Evolutionary conservation across 2,888 invertebrate genomes (phyloP).

Genomic region (Patella caerulea): DNA sequence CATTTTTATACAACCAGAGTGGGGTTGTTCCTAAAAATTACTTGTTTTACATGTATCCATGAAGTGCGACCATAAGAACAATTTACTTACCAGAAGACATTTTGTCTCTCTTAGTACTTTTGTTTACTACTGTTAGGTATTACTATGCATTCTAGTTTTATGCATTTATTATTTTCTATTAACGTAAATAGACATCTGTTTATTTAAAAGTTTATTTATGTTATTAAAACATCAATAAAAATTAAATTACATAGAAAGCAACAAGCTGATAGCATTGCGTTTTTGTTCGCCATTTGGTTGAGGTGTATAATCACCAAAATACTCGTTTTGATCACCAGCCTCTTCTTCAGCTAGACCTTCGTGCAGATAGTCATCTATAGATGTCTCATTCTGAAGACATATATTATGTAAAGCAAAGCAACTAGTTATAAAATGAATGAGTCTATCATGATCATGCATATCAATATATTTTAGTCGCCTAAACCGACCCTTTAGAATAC

Average conservation of each 20-base stretch:
- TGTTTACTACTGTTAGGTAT: no score
- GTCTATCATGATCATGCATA: not conserved
- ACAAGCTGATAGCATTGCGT: not conserved
- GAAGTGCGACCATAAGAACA: no score
- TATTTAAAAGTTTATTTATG: no score
- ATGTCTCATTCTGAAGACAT: not conserved
- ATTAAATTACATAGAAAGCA: not conserved
- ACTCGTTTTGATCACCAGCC: not conserved
- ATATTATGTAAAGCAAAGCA: slow-evolving; percentile 2
- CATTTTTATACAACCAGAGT: no score
- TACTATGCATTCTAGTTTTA: no score
- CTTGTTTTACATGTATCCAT: no score
- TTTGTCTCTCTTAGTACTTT: no score
- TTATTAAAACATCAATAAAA: no score
- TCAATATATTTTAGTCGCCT: not conserved
- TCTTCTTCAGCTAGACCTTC: not conserved
- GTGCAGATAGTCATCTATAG: not conserved
- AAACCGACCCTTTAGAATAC: not conserved
- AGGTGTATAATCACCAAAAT: not conserved
- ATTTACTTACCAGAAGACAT: no score
- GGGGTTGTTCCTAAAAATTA: no score
- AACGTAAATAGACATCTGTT: no score
- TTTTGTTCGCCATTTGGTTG: not conserved
- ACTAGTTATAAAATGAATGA: slow-evolving; percentile 2
- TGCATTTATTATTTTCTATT: no score